A percentile compares a stretch with the other conserved stretches of the same genome.
Evolutionary conservation across 1,140 invertebrate genomes (phyloP).

Genomic region (Camponotus floridanus): DNA sequence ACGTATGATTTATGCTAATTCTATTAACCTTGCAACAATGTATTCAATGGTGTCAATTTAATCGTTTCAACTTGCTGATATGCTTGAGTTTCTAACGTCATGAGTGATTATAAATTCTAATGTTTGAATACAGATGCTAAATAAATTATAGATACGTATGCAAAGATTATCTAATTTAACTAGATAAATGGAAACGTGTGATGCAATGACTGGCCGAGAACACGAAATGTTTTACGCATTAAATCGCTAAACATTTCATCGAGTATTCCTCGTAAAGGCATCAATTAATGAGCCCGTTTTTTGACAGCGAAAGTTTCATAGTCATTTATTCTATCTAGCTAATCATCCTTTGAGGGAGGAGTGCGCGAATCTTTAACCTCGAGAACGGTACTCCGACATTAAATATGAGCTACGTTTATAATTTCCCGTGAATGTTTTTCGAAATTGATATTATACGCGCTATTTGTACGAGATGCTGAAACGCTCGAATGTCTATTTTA

Average conservation of each 20-base stretch:
- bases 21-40: conserved; percentile 66
- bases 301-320: neutral
- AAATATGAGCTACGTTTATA: conserved; percentile 6
- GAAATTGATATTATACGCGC: conserved; percentile 37
- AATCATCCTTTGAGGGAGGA: neutral
- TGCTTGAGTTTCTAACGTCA: neutral
- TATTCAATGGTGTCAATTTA: conserved; percentile 46
- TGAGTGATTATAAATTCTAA: conserved; percentile 65
- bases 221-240: conserved; percentile 60
- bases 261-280: conserved; percentile 51
- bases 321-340: neutral
- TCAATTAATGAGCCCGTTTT: conserved; percentile 61
- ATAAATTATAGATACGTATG: conserved; percentile 25
- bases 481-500: neutral
- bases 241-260: conserved; percentile 32
- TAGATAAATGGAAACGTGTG: conserved; percentile 42
- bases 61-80: conserved; percentile 33
- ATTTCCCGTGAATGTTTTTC: neutral
- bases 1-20: conserved; percentile 65
- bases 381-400: neutral
- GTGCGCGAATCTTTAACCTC: conserved; percentile 2
- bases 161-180: conserved; percentile 3
- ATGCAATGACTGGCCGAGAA: conserved; percentile 32
- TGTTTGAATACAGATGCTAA: conserved; percentile 1
- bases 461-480: conserved; percentile 27